A percentile compares a stretch with the other conserved stretches of the same genome.
Evolutionary conservation across 2,797 vertebrate genomes (phyloP).

Genomic region (Apogon hyalosoma): DNA sequence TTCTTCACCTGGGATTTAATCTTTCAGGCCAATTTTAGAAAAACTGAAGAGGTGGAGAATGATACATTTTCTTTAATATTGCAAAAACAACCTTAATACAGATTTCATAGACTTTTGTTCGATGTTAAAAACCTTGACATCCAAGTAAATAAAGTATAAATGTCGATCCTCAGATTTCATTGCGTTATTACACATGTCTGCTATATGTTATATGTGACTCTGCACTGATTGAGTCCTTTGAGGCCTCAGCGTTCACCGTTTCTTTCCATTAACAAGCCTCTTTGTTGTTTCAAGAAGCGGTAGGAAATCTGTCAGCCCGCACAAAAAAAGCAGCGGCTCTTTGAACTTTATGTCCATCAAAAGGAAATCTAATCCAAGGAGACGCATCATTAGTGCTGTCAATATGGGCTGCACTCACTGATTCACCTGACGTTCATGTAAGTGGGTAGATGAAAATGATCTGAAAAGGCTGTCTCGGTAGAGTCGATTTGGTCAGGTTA

Average conservation of each 20-base stretch:
- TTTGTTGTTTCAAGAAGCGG: neutral
- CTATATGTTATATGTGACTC: neutral
- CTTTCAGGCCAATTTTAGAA: neutral
- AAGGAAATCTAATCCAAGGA: conserved; percentile 9
- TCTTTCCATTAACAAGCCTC: conserved; percentile 11
- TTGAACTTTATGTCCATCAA: conserved; percentile 24
- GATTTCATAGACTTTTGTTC: neutral
- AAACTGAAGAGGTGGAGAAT: neutral
- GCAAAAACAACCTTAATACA: neutral
- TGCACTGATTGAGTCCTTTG: neutral
- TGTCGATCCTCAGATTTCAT: neutral
- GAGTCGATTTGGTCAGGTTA: neutral
- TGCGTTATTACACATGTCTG: neutral
- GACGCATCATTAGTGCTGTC: conserved; percentile 8
- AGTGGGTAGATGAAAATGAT: neutral
- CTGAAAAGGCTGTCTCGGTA: conserved; percentile 13
- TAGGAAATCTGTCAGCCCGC: conserved; percentile 2
- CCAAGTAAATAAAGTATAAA: neutral
- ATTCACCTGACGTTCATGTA: neutral
- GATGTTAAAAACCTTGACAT: neutral
- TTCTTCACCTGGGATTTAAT: neutral
- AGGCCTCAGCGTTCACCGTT: conserved; percentile 2
- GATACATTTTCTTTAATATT: neutral
- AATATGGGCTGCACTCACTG: neutral
- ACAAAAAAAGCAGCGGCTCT: conserved; percentile 10